Conservation (phyloP, 2,888 invertebrate genomes). For the Steinernema carpocapsae region DNA sequence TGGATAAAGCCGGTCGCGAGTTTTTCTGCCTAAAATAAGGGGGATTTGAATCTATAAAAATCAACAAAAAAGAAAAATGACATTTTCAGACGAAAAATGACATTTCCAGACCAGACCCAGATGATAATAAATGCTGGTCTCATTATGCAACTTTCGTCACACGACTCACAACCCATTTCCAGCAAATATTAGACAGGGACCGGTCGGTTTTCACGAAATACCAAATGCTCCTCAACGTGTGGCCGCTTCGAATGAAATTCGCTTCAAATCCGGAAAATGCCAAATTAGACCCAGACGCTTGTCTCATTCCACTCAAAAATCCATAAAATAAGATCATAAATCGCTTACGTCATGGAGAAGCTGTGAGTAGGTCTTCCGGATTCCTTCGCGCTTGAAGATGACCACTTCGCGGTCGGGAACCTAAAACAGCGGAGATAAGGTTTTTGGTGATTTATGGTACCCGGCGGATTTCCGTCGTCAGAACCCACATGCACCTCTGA, state of each 20-base stretch:
- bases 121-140: too few relatives aligned
- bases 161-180: too few relatives aligned
- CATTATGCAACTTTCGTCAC: too few relatives aligned
- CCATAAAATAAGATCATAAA: background rate
- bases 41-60: background rate
- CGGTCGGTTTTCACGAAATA: too few relatives aligned
- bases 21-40: slow-evolving; percentile 74
- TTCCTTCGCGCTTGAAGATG: slow-evolving; percentile 63
- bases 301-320: too few relatives aligned
- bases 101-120: too few relatives aligned
- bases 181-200: too few relatives aligned
- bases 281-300: too few relatives aligned
- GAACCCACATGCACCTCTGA: background rate
- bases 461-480: background rate
- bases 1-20: slow-evolving; percentile 79
- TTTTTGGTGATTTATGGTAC: slow-evolving; percentile 2
- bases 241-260: too few relatives aligned
- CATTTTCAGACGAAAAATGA: too few relatives aligned
- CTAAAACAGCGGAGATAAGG: slow-evolving; percentile 44
- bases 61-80: background rate
- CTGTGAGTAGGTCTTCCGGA: slow-evolving; percentile 63
- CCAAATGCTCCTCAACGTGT: too few relatives aligned
- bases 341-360: slow-evolving; percentile 61
- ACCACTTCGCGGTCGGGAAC: slow-evolving; percentile 65
- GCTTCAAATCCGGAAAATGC: too few relatives aligned